Base-by-base conservation (phyloP, 64 coral and sea anemone genomes). In the Astreopora myriophthalma region DNA sequence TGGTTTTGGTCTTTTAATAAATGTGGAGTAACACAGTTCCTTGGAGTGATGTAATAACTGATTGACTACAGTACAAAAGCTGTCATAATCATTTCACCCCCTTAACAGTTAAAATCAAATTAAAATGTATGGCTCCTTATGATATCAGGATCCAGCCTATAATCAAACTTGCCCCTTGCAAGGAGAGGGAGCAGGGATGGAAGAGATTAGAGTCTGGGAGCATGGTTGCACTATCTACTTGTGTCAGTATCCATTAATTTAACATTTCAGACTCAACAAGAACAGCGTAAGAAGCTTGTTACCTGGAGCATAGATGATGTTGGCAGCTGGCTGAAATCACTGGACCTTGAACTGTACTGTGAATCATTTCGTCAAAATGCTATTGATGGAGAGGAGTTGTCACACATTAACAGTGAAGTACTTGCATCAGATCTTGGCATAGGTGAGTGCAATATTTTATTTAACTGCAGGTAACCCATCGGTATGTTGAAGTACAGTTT, bases 241-340 rank as follows among this genome's bases (percentile, higher is more conserved):
- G 31, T 57, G 2, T 10, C 23, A 33, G 12, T 8, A 0, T 37
- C 40, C 7, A 3, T 29, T 0, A 40, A 28, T 6, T 52, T 87
- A 11, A 11, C n/a, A 23, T 72, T 14, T 34, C 65, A 91, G 88
- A 60, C 79, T 72, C 31, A 85, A 34, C 73, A 86, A 40, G 77
- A 74, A 87, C 23, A 61, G 44, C n/a, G n/a, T n/a, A 98, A 95
- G 74, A 95, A 93, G 88, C 90, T 98, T 85, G 40, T 71, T 24
- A 71, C 87, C 11, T 95, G 94, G 96, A 98, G 80, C 58, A 63
- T 92, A 58, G 96, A 98, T 68, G 96, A 98, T 48, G 96, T 98
- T 51, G 95, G 96, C 40, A 81, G 24, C 27, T 98, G 96, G 96
- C 94, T 98, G 25, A 85, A 78, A 60, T 76, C 87, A 37, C 48